phyloP scores from a whole-genome alignment of 2,113 vertebrate species.

The Diadophis punctatus region DNA sequence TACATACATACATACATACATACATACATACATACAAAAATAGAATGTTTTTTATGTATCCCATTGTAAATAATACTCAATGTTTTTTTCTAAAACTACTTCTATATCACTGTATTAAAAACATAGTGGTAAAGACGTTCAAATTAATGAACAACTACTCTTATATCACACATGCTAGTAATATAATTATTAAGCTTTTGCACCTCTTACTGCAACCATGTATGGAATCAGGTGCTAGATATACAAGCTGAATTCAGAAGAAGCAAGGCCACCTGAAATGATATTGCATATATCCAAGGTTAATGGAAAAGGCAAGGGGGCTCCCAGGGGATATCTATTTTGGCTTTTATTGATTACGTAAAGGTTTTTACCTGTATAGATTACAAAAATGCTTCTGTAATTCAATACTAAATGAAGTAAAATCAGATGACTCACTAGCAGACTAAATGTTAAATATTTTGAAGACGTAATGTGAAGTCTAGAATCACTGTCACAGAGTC shows the following conservation, averaged over 20 bases:
- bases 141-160: neutral
- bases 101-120: neutral
- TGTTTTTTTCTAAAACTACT: neutral
- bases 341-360: neutral
- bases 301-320: neutral
- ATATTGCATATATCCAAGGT: neutral
- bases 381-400: neutral
- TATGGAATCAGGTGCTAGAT: neutral
- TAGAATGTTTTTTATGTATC: neutral
- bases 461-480: neutral
- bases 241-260: neutral
- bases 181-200: neutral
- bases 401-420: neutral
- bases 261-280: neutral
- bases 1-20: too few relatives aligned
- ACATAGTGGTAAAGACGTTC: neutral
- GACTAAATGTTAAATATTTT: neutral
- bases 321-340: neutral
- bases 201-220: neutral
- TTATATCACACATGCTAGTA: neutral
- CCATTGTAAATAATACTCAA: neutral
- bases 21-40: too few relatives aligned
- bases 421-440: neutral
- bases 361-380: neutral
- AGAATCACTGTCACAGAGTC: neutral